A percentile compares a stretch with the other conserved stretches of the same genome.
These are phyloP conservation scores for Synanthedon vespiformis DNA, from an alignment of 2,888 invertebrate species.

Conservation along the genomic window DNA sequence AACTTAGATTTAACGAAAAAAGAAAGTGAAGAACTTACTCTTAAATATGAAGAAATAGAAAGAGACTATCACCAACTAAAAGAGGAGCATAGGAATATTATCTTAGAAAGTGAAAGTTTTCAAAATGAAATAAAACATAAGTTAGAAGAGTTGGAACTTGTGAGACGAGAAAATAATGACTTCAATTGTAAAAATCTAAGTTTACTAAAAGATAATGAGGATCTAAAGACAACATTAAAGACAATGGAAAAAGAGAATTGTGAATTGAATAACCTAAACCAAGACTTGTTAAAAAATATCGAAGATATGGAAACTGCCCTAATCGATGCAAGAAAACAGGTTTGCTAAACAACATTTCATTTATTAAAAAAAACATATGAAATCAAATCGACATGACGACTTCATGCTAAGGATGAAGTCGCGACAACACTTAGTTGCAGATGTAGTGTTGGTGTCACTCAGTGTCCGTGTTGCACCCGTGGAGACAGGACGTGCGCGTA, in stretches of 20 bases:
- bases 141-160: conserved; percentile 17
- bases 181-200: conserved; percentile 28
- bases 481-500: no score
- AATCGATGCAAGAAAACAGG: conserved; percentile 36
- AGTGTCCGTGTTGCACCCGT: no score
- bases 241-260: conserved; percentile 27
- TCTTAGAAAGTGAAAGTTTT: conserved; percentile 32
- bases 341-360: conserved; percentile 10
- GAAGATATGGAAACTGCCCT: conserved; percentile 41
- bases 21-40: conserved; percentile 29
- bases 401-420: no score
- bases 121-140: conserved; percentile 25
- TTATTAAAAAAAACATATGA: no score
- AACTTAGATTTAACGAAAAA: conserved; percentile 24
- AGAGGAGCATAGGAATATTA: conserved; percentile 19
- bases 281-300: conserved; percentile 27
- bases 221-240: no score
- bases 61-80: conserved; percentile 27
- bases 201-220: conserved; percentile 23
- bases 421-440: no score
- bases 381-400: no score
- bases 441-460: no score
- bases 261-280: conserved; percentile 27
- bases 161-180: conserved; percentile 30
- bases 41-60: conserved; percentile 34